Evolutionary conservation across 2,113 vertebrate species (phyloP).

Genomic region (Crocuta crocuta): DNA sequence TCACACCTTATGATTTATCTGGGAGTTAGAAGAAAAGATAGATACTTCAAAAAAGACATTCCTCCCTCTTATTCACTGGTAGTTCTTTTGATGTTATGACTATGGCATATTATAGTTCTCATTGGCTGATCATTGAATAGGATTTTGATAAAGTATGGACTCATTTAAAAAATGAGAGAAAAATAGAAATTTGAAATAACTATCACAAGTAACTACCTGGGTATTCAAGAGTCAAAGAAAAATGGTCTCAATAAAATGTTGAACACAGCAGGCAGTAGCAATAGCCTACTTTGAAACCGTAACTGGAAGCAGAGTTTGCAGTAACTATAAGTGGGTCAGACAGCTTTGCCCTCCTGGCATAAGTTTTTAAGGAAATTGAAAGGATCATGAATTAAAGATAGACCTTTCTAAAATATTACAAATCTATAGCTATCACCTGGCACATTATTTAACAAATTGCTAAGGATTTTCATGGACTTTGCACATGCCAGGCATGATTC

Average conservation of each 20-base stretch:
- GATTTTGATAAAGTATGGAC: background rate
- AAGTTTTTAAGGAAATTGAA: constrained; percentile 77
- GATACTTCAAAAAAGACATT: background rate
- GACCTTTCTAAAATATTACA: constrained; percentile 75
- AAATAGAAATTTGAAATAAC: constrained; percentile 31
- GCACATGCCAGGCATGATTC: constrained; percentile 53
- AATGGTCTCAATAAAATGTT: constrained; percentile 64
- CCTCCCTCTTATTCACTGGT: background rate
- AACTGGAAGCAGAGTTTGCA: constrained; percentile 68
- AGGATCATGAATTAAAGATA: constrained; percentile 82
- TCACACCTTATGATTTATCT: background rate
- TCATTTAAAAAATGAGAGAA: background rate
- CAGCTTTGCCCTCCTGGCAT: constrained; percentile 67
- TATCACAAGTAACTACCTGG: constrained; percentile 49
- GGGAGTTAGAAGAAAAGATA: background rate
- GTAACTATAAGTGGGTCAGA: constrained; percentile 70
- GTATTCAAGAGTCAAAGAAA: constrained; percentile 66
- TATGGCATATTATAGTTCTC: background rate
- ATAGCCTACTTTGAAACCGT: constrained; percentile 58
- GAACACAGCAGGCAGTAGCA: constrained; percentile 31
- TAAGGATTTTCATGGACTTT: constrained; percentile 79
- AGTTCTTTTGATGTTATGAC: background rate
- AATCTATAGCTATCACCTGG: constrained; percentile 70
- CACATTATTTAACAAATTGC: constrained; percentile 81
- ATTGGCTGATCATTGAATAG: background rate